phyloP scores from a whole-genome alignment of 1,140 invertebrate species.

The Pissodes strobi region DNA sequence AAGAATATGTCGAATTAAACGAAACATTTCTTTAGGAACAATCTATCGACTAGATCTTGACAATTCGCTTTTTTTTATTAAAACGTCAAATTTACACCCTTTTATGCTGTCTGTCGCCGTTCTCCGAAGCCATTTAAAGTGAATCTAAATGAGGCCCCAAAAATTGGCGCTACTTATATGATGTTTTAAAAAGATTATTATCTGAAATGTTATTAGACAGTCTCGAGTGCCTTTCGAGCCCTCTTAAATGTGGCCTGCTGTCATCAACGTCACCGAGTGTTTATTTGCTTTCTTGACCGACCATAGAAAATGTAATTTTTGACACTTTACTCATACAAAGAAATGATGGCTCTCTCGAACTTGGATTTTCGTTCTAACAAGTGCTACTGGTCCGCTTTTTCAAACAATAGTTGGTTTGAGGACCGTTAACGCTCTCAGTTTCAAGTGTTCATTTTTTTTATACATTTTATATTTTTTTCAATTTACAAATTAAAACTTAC shows the following conservation, averaged over 20 bases:
- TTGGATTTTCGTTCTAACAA: slow-evolving; percentile 26
- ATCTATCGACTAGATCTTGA: no score
- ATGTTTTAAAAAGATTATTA: slow-evolving; percentile 39
- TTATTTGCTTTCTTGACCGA: slow-evolving; percentile 41
- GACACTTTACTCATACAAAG: slow-evolving; percentile 34
- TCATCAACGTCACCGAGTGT: slow-evolving; percentile 36
- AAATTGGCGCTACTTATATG: slow-evolving; percentile 38
- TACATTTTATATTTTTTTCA: no score
- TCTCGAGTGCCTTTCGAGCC: slow-evolving; percentile 39
- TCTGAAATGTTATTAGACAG: slow-evolving; percentile 43
- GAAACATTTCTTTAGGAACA: no score
- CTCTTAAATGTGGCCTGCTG: slow-evolving; percentile 34
- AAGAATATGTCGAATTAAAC: no score
- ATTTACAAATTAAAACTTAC: no score
- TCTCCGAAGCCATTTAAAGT: slow-evolving; percentile 38
- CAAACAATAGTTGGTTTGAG: not conserved
- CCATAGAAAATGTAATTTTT: slow-evolving; percentile 39
- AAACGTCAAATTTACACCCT: slow-evolving; percentile 19
- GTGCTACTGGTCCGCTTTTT: slow-evolving; percentile 19
- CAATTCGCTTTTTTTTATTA: no score
- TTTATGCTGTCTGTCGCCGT: slow-evolving; percentile 20
- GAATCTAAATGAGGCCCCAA: slow-evolving; percentile 27
- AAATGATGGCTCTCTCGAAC: slow-evolving; percentile 19
- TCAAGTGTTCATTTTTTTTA: slow-evolving; percentile 2
- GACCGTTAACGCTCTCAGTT: not conserved